Evolutionary conservation across 1,140 invertebrate species (phyloP).

Genomic region (Pteromalus puparum): DNA sequence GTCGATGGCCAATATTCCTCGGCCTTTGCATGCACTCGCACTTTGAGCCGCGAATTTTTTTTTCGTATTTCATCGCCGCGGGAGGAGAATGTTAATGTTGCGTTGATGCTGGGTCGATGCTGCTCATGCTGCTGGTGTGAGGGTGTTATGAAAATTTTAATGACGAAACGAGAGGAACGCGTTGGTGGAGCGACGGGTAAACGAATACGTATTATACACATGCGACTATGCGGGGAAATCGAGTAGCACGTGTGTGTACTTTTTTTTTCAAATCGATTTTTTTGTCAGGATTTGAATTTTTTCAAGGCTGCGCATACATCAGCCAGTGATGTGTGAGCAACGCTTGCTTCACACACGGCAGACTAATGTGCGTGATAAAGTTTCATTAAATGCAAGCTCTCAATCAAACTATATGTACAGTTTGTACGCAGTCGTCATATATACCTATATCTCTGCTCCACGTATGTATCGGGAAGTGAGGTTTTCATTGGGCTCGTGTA

Average conservation of each 20-base stretch:
- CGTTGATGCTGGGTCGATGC: not conserved
- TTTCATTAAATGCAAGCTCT: not conserved
- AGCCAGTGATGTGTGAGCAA: too few relatives aligned
- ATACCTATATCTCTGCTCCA: not conserved
- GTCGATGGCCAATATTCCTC: not conserved
- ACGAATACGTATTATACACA: too few relatives aligned
- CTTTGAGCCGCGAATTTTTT: not conserved
- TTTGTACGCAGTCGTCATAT: not conserved
- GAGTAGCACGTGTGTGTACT: not conserved
- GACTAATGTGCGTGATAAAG: not conserved
- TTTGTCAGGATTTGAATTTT: not conserved
- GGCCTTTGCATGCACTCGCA: not conserved
- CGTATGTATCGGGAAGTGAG: too few relatives aligned
- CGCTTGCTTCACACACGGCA: not conserved
- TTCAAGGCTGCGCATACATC: not conserved
- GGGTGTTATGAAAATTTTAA: not conserved
- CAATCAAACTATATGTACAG: not conserved
- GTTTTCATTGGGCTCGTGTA: too few relatives aligned
- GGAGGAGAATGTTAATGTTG: not conserved
- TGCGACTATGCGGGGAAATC: too few relatives aligned
- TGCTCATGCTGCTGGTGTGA: not conserved
- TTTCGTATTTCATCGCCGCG: not conserved
- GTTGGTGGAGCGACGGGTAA: too few relatives aligned
- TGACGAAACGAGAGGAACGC: not conserved
- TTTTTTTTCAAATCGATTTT: not conserved